Evolutionary conservation across 1,140 invertebrate genomes (phyloP), one percentile per base, ranked within the genome.

Genomic region (Rhagoletis zephyria): DNA sequence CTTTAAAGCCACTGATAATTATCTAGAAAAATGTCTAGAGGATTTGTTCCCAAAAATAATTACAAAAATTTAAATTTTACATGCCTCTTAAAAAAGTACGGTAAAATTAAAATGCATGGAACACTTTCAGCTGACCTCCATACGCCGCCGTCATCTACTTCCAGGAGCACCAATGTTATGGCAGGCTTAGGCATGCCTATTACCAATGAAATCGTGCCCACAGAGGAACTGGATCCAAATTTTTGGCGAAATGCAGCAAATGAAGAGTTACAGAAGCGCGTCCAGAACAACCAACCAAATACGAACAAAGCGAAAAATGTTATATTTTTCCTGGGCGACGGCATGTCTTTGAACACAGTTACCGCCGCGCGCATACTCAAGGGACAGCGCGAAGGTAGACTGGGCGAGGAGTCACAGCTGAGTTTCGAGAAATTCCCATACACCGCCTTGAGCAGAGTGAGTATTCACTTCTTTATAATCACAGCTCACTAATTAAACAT

Each of bases 401-500:
- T 91, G 9, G 96, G 95, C 0, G 96, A 97, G 93, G 96, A 97
- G 88, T 93, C 93, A 4, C 90, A 94, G 40, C 93, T 97, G 67
- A 94, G 94, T n/a, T 96, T 97, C 90, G 97, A 97, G 88, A 94
- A 95, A 85, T 97, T 97, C 89, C 96, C 96, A 1, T 94, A 95
- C 86, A 93, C 94, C 12, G 96, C 95, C 45, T 91, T 97, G 3
- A 94, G 95, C 0, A 97, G 96, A 88, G 91, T 92, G 12, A 89
- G 89, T 12, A 12, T 5, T 4, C 5, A 19, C 1, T 19, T 42
- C 12, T 19, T 30, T 45, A 10, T 2, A 1, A 2, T 3, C 19
- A 0, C 2, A 30, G 74, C 1, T 56, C 51, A 56, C 4, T 56
- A 9, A 74, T 74, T 45, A 4, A 4, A 6, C n/a, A 48, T 16